phyloP scores from a whole-genome alignment of 2,113 vertebrate species.

The Rhinolophus sinicus region DNA sequence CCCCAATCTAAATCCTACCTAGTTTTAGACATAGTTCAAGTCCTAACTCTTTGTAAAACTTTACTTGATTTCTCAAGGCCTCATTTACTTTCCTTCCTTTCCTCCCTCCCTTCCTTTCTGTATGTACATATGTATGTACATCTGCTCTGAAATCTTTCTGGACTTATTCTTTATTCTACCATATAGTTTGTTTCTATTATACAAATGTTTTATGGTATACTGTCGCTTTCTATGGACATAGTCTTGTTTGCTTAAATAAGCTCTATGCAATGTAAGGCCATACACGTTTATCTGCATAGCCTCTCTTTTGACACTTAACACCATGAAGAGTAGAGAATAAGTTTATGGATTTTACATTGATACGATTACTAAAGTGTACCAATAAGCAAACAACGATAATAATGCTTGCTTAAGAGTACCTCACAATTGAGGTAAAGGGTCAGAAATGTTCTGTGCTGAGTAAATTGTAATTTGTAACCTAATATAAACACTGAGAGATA shows the following conservation, averaged over 20 bases:
- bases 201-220: neutral
- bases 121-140: neutral
- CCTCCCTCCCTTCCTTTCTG: neutral
- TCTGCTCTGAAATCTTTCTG: neutral
- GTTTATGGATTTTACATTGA: neutral
- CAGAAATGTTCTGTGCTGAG: neutral
- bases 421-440: neutral
- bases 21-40: neutral
- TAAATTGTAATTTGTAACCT: neutral
- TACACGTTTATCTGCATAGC: neutral
- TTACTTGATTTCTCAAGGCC: neutral
- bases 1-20: neutral
- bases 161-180: neutral
- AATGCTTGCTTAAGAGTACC: neutral
- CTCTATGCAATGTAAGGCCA: neutral
- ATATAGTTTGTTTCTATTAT: neutral
- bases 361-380: neutral
- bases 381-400: neutral
- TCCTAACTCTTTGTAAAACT: neutral
- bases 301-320: neutral
- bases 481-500: neutral
- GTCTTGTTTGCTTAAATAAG: neutral
- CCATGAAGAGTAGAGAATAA: neutral
- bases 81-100: neutral
- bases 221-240: neutral